Evolutionary conservation across 1,140 invertebrate genomes (phyloP).

Genomic region (Drosophila pseudoananassae): DNA sequence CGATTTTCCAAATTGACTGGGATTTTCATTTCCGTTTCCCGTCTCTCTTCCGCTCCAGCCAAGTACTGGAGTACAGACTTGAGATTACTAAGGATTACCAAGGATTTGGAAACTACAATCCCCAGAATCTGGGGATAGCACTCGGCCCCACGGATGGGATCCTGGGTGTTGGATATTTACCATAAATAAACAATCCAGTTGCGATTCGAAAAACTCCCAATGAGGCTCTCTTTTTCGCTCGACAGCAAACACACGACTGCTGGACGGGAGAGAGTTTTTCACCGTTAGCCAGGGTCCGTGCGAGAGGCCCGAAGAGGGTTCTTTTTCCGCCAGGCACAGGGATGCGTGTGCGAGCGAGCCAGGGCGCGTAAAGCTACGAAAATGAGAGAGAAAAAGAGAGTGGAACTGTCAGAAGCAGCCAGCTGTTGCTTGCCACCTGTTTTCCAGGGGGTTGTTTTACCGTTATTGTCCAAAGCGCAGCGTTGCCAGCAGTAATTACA

Average conservation of each 20-base stretch:
- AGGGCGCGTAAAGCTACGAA: background rate
- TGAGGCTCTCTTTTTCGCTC: constrained; percentile 34
- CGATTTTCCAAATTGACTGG: constrained; percentile 43
- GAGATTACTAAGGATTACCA: background rate
- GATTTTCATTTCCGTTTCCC: constrained; percentile 10
- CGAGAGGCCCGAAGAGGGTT: background rate
- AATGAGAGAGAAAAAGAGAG: constrained; percentile 20
- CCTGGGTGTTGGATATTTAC: constrained; percentile 10
- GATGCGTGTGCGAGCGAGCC: background rate
- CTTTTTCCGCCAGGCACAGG: background rate
- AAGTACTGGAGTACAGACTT: background rate
- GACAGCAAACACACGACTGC: constrained; percentile 51
- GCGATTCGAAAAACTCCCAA: constrained; percentile 27
- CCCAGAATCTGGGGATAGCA: background rate
- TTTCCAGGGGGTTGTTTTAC: constrained; percentile 24
- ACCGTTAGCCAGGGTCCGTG: constrained; percentile 16
- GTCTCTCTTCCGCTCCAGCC: constrained; percentile 2
- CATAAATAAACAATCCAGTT: constrained; percentile 41
- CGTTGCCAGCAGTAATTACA: background rate
- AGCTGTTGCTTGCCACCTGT: constrained; percentile 47
- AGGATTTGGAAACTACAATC: background rate
- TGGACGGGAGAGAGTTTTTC: constrained; percentile 32
- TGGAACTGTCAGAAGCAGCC: constrained; percentile 29
- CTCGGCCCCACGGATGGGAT: background rate
- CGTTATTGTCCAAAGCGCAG: background rate